phyloP scores from a whole-genome alignment of 2,888 invertebrate species.

The Phaonia tiefii region DNA sequence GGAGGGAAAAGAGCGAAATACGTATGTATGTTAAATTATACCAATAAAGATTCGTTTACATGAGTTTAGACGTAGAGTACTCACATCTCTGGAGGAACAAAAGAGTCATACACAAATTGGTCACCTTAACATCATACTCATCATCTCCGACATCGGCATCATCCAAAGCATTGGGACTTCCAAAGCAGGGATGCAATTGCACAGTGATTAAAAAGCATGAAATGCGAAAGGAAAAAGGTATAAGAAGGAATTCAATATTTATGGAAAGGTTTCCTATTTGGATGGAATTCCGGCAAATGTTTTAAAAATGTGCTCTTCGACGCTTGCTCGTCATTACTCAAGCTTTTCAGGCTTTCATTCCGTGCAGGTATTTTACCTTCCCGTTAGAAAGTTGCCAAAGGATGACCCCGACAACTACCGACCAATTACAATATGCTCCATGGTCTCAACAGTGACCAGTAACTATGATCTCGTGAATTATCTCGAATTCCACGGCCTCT shows the following conservation, averaged over 20 bases:
- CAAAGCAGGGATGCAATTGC: too few species aligned
- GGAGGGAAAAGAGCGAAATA: slow-evolving; percentile 19
- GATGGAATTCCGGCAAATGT: neutral
- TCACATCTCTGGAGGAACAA: slow-evolving; percentile 25
- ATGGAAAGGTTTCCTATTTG: too few species aligned
- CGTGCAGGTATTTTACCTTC: neutral
- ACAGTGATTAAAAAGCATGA: too few species aligned
- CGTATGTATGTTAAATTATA: slow-evolving; percentile 25
- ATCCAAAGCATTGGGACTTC: neutral
- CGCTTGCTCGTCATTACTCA: neutral
- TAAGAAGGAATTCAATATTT: too few species aligned
- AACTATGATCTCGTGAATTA: neutral
- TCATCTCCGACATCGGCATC: slow-evolving; percentile 21
- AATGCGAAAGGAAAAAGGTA: neutral
- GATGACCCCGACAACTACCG: neutral
- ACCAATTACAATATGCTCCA: neutral
- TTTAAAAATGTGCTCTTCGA: too few species aligned
- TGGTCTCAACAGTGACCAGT: neutral
- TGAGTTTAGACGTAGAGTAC: neutral
- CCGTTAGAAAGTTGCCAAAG: neutral
- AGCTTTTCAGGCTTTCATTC: neutral
- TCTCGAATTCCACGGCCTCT: neutral
- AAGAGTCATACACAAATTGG: slow-evolving; percentile 54
- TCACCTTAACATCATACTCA: slow-evolving; percentile 62
- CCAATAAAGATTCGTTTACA: slow-evolving; percentile 25